Evolutionary conservation across 2,888 invertebrate genomes (phyloP), one percentile per base, ranked within the genome.

Genomic region (Phyllotreta striolata): DNA sequence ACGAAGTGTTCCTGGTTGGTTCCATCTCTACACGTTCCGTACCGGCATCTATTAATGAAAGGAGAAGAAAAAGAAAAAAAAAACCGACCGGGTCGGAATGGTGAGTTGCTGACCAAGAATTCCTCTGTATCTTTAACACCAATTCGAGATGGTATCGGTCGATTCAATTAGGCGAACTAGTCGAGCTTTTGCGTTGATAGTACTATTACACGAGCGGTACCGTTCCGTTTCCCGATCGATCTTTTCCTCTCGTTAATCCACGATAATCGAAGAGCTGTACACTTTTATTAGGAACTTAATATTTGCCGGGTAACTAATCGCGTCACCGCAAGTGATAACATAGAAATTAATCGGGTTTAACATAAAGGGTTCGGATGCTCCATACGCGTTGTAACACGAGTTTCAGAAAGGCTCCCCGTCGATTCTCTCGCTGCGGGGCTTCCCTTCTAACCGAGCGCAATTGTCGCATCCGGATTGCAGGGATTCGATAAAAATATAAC

Each of bases 391-490:
- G 49, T 24, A 41, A 58, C 58, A 58, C 49, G 39, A 49, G 49
- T 58, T 51, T 63, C 13, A 35, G 54, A 58, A 24, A 46, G 54
- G 37, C 51, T 14, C 46, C 63, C 52, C n/a, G 37, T 46, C 38
- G 54, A 9, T 63, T 58, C 54, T 47, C 40, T 8, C 57, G 12
- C 52, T 6, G 54, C 35, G 49, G 62, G 55, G 49, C 41, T 47
- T 62, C 55, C 49, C n/a, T n/a, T 61, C 24, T 24, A 24, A 61
- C 63, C 55, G 62, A 67, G 66, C 63, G 63, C 66, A 64, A 66
- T 69, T 66, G 67, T 61, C 35, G 63, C 67, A 63, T 67, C 67
- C 55, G 64, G 58, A 67, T 67, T 4, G 24, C 24, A 24, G 24
- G 24, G 24, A 24, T 24, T 24, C 24, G 24, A 24, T 24, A 24